Conservation (phyloP, 2,888 invertebrate genomes). For the Sipha maydis region DNA sequence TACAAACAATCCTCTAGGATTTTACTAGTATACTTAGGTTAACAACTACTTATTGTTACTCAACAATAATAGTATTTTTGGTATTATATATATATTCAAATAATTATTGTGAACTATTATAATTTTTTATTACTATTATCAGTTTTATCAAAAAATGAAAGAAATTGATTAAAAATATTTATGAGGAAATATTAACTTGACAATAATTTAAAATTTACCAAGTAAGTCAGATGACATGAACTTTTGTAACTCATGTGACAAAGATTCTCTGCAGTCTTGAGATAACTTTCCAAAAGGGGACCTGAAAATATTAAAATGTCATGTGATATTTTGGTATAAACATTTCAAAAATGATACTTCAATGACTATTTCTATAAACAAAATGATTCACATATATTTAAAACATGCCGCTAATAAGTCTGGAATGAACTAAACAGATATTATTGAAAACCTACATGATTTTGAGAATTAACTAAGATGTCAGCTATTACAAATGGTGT, state of each 20-base stretch:
- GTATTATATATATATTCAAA: neutral
- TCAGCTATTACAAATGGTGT: neutral
- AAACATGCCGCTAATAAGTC: neutral
- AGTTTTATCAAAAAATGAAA: neutral
- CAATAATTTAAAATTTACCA: constrained; percentile 25
- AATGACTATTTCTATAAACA: neutral
- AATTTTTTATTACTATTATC: neutral
- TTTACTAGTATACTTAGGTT: neutral
- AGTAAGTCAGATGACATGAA: constrained; percentile 49
- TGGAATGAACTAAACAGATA: neutral
- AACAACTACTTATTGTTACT: neutral
- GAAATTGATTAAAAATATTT: neutral
- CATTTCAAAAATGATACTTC: neutral
- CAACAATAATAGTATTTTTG: too few species aligned
- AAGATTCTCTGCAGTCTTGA: constrained; percentile 30
- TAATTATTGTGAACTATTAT: neutral
- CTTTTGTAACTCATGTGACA: constrained; percentile 41
- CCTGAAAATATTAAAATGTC: constrained; percentile 22
- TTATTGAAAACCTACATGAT: constrained; percentile 35
- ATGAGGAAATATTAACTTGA: neutral
- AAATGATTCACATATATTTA: neutral
- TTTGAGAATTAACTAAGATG: neutral
- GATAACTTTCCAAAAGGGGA: constrained; percentile 33
- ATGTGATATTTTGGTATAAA: neutral
- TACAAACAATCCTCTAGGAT: neutral